Percentiles rank a stretch among this genome's conserved stretches.
Evolutionary conservation across 92 coral and sea anemone genomes (phyloP).

Genomic region (Epizoanthus scotinus): DNA sequence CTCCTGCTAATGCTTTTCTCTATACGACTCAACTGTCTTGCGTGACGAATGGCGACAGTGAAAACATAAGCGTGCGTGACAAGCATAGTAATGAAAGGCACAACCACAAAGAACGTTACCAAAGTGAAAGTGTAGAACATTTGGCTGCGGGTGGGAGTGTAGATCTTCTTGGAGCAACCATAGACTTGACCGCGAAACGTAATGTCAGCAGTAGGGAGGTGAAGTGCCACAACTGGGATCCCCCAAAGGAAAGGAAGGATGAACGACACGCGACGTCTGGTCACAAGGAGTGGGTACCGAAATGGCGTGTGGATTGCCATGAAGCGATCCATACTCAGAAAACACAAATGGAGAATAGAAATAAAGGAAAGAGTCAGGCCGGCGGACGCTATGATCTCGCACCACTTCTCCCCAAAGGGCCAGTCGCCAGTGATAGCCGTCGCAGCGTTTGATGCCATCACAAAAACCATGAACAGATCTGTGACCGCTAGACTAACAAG

Average conservation of each 20-base stretch:
- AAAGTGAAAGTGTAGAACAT: conserved; percentile 64
- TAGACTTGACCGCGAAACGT: conserved; percentile 78
- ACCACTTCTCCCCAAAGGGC: conserved; percentile 78
- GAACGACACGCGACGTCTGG: conserved; percentile 49
- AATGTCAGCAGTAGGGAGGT: conserved; percentile 78
- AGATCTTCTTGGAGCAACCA: conserved; percentile 61
- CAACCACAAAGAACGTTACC: conserved; percentile 57
- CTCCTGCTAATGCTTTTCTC: conserved; percentile 54
- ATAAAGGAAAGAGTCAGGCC: conserved; percentile 77
- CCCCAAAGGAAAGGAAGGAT: conserved; percentile 60
- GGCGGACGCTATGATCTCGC: conserved; percentile 62
- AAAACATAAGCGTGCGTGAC: conserved; percentile 80
- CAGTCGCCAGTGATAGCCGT: conserved; percentile 76
- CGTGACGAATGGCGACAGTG: conserved; percentile 72
- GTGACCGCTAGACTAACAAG: conserved; percentile 83
- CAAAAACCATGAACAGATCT: conserved; percentile 79
- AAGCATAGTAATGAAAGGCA: conserved; percentile 74
- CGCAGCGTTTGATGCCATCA: conserved; percentile 76
- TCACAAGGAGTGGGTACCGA: conserved; percentile 69
- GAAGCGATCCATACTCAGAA: conserved; percentile 86
- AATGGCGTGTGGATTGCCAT: conserved; percentile 81
- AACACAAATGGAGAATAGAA: conserved; percentile 86
- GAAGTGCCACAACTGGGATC: conserved; percentile 49
- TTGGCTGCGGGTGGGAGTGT: conserved; percentile 27
- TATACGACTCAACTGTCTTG: conserved; percentile 56